Base-by-base conservation (phyloP, 1,140 invertebrate genomes). In the Centruroides vittatus region DNA sequence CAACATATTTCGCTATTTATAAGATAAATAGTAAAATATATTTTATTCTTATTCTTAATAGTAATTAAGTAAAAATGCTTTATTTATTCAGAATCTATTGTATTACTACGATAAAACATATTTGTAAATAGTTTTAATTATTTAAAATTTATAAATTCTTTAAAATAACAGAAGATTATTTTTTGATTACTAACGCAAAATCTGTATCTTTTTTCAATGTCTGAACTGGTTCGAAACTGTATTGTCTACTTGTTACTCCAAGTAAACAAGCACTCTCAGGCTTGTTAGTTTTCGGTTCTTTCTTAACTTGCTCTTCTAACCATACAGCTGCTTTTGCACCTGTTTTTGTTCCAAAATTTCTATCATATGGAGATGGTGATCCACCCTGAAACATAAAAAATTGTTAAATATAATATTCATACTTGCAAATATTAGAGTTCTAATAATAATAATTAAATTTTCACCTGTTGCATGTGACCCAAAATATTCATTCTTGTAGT, bases 321-420 rank as follows among this genome's bases (percentile, higher is more conserved):
- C 89, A 94, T 66, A 89, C 85, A 1, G 91, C 84, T 23, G 87
- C 87, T 73, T 96, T 96, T 54, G 92, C 84, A 5, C 90, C 94
- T 85, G 97, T 88, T 77, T 99, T 99, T 0, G 95, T 98, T 60
- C 91, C 96, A 79, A 98, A 87, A 77, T 98, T 98, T 57, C 96
- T 81, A 75, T 99, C 96, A 73, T 98, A 99, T 1, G 95, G 95
- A 4, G 92, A 88, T 3, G 96, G 94, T 8, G 86, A 89, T 13
- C 93, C 95, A 65, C 95, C 93, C 79, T 68, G 47, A 23, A 5
- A 59, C 23, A 3, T 10, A 55, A 12, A 57, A 4, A 52, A 3
- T 13, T 55, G 23, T 23, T 23, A 23, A 23, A 23, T 23, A 23
- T 23, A 23, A 23, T 23, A 23, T 23, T 57, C 23, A 23, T 23